phyloP scores from a whole-genome alignment of 2,113 vertebrate species.

The Caranx melampygus region DNA sequence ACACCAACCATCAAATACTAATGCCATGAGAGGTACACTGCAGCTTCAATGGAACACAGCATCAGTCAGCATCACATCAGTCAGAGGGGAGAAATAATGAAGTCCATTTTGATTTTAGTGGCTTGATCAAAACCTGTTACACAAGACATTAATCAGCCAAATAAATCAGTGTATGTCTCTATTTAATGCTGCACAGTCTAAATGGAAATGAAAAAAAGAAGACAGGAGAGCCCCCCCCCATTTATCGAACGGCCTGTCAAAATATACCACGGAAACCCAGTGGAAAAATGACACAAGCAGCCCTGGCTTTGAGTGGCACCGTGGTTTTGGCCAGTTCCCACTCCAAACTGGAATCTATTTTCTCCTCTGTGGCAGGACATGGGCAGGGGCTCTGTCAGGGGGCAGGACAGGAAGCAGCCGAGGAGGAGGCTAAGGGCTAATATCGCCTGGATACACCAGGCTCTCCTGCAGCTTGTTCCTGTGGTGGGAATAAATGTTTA shows the following conservation, averaged over 20 bases:
- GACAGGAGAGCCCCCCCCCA: constrained; percentile 7
- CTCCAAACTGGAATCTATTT: constrained; percentile 69
- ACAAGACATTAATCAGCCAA: constrained; percentile 32
- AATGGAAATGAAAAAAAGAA: constrained; percentile 46
- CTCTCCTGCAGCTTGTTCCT: constrained; percentile 22
- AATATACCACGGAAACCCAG: constrained; percentile 73
- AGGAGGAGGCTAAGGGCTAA: constrained; percentile 54
- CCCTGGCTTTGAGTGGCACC: constrained; percentile 59
- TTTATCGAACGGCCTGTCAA: constrained; percentile 71
- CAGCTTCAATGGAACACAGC: background rate
- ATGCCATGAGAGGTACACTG: constrained; percentile 15
- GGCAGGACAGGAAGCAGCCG: constrained; percentile 65
- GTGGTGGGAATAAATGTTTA: constrained; percentile 23
- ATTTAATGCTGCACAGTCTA: constrained; percentile 40
- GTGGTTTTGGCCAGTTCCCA: constrained; percentile 73
- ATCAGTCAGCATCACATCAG: constrained; percentile 7
- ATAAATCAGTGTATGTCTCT: constrained; percentile 48
- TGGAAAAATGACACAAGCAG: constrained; percentile 76
- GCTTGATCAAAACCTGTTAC: constrained; percentile 53
- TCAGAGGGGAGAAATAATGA: constrained; percentile 45
- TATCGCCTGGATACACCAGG: constrained; percentile 28
- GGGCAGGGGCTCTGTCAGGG: constrained; percentile 28
- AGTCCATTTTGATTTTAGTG: constrained; percentile 47
- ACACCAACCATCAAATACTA: constrained; percentile 34
- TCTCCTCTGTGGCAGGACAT: constrained; percentile 49